Percentiles rank a stretch among this genome's conserved stretches.
Evolutionary conservation across 1,140 invertebrate species (phyloP).

Genomic region (Drosophila leontia): DNA sequence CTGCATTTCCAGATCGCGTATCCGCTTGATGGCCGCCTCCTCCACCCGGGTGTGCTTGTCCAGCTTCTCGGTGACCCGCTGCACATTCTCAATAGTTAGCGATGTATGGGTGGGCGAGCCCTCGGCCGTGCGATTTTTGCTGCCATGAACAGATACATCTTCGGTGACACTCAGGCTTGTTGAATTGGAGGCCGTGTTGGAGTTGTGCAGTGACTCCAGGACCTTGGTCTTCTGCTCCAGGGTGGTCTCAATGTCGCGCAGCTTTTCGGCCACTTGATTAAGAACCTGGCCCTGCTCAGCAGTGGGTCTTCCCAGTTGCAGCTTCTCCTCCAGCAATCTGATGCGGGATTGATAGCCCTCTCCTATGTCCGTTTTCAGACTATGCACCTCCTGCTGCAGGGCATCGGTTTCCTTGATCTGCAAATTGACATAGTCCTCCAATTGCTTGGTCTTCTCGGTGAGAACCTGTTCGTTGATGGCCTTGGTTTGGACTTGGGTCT

Average conservation of each 20-base stretch:
- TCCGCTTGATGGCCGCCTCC: slow-evolving; percentile 90
- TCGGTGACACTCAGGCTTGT: slow-evolving; percentile 90
- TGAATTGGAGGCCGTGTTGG: slow-evolving; percentile 85
- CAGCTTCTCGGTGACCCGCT: slow-evolving; percentile 89
- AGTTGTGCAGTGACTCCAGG: slow-evolving; percentile 89
- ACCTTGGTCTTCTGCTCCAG: slow-evolving; percentile 89
- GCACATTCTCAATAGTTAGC: slow-evolving; percentile 87
- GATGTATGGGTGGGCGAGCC: slow-evolving; percentile 65
- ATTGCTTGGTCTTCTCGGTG: slow-evolving; percentile 77
- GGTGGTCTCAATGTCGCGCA: slow-evolving; percentile 87
- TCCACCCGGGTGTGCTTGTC: slow-evolving; percentile 89
- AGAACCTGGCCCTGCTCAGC: slow-evolving; percentile 85
- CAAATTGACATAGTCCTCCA: slow-evolving; percentile 85
- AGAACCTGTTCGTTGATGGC: slow-evolving; percentile 81
- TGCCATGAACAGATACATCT: slow-evolving; percentile 89
- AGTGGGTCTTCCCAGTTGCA: slow-evolving; percentile 86
- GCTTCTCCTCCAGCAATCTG: slow-evolving; percentile 86
- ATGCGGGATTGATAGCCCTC: slow-evolving; percentile 86
- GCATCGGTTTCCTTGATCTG: slow-evolving; percentile 87
- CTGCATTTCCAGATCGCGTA: slow-evolving; percentile 91
- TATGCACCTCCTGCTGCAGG: slow-evolving; percentile 86
- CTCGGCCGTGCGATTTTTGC: slow-evolving; percentile 46
- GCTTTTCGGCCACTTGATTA: slow-evolving; percentile 72
- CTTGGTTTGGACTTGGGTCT: slow-evolving; percentile 89
- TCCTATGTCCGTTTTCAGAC: slow-evolving; percentile 85